Base-by-base conservation (phyloP, 2,113 vertebrate genomes). In the Halichoerus grypus region DNA sequence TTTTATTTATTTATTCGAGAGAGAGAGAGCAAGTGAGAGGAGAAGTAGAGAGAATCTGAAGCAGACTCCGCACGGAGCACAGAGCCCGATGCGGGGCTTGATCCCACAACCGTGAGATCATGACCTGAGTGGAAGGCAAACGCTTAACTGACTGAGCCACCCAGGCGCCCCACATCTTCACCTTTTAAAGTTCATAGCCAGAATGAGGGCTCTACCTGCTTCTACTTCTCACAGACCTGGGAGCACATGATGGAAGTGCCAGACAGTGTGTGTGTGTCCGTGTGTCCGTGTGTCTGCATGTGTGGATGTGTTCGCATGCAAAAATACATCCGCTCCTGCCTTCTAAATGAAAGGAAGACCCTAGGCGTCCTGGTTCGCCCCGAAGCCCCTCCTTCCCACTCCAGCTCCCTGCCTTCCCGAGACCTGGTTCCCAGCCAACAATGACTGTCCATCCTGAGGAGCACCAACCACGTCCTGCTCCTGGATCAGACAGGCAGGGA, bases 281-380 rank as follows among this genome's bases (percentile, higher is more conserved):
- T 5, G 5, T 13, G 53, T 22, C 4, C 2, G 46, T n/a, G 46
- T 15, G 1, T 7, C 39, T 42, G 39, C 39, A 28, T 28, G 10
- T 3, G 46, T 46, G 28, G 5, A 1, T 14, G 53, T 24, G 12
- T 11, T 31, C 0, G 0, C 7, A 2, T 26, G 31, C 28, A 21
- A 31, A 74, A 74, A 22, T 33, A 39, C 28, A 21, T 14, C 33
- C 9, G 33, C 0, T 46, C 28, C 55, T 81, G 28, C 31, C 19
- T 63, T 46, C 55, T 24, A 55, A 89, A 77, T 5, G 36, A 55
- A 72, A 74, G 31, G 84, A 83, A 24, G 33, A 55, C 22, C 42
- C 7, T 51, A 28, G 57, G 61, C 15, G 26, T 21, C 16, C 22
- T 10, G 31, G 5, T 9, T 22, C 8, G 3, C 69, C 49, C 19